Percentiles rank a stretch among this genome's conserved stretches.
Evolutionary conservation across 2,113 vertebrate genomes (phyloP).

Genomic region (Campylomormyrus numenius): DNA sequence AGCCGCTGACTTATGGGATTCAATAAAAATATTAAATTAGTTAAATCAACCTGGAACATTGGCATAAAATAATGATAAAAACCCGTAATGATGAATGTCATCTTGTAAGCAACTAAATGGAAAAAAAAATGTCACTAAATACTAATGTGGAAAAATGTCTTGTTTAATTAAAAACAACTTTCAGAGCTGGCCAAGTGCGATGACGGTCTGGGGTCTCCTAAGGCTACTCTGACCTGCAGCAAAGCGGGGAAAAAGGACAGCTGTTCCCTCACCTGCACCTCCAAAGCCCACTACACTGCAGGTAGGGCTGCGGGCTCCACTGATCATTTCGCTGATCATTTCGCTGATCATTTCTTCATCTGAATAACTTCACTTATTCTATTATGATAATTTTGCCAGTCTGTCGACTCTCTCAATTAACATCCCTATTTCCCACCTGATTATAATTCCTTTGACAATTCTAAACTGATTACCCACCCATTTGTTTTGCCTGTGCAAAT

Average conservation of each 20-base stretch:
- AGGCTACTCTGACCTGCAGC: slow-evolving; percentile 82
- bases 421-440: neutral
- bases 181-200: slow-evolving; percentile 74
- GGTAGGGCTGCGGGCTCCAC: slow-evolving; percentile 54
- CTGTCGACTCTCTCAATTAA: neutral
- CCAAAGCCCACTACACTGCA: slow-evolving; percentile 81
- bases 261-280: slow-evolving; percentile 86
- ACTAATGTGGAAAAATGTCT: neutral
- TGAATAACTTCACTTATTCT: neutral
- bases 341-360: neutral
- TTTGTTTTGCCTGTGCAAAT: neutral
- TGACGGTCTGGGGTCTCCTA: slow-evolving; percentile 59
- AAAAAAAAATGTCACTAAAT: neutral
- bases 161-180: neutral
- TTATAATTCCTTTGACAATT: neutral
- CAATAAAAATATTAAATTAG: neutral
- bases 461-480: neutral
- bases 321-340: neutral
- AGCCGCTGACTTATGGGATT: neutral
- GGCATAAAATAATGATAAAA: neutral
- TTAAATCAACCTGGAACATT: neutral
- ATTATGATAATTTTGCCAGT: neutral
- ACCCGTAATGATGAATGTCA: neutral
- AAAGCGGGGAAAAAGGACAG: slow-evolving; percentile 89
- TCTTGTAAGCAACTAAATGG: neutral